phyloP scores from a whole-genome alignment of 2,888 invertebrate species.

The Plagiodera versicolora region DNA sequence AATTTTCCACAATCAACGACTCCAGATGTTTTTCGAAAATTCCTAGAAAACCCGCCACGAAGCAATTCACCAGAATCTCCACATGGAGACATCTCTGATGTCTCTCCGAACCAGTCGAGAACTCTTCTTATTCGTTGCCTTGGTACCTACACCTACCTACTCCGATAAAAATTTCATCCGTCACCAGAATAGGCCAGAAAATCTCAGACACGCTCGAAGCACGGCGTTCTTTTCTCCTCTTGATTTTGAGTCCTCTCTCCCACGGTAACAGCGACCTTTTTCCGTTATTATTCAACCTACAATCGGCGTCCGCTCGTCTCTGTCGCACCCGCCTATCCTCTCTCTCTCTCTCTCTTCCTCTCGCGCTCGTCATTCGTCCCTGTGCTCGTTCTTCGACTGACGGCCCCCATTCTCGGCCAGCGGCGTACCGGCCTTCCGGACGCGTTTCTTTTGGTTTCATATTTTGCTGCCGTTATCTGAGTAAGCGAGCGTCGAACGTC shows the following conservation, averaged over 20 bases:
- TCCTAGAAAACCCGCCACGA: too few relatives aligned
- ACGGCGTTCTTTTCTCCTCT: conserved; percentile 29
- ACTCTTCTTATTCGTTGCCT: neutral
- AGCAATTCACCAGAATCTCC: too few relatives aligned
- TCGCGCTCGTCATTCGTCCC: conserved; percentile 8
- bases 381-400: conserved; percentile 19
- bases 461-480: neutral
- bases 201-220: neutral
- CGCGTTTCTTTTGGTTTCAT: neutral
- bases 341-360: neutral
- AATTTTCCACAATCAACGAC: too few relatives aligned
- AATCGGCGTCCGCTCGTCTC: conserved; percentile 23
- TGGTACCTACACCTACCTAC: conserved; percentile 5
- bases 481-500: neutral
- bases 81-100: neutral
- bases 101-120: neutral
- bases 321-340: conserved; percentile 10
- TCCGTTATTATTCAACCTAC: conserved; percentile 35
- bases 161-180: neutral
- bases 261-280: conserved; percentile 39
- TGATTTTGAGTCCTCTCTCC: conserved; percentile 36
- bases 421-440: conserved; percentile 4
- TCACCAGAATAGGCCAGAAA: neutral
- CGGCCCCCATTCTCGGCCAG: conserved; percentile 22
- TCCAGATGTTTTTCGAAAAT: too few relatives aligned